Evolutionary conservation across 2,797 vertebrate species (phyloP).

Genomic region (Poecilia wingei): DNA sequence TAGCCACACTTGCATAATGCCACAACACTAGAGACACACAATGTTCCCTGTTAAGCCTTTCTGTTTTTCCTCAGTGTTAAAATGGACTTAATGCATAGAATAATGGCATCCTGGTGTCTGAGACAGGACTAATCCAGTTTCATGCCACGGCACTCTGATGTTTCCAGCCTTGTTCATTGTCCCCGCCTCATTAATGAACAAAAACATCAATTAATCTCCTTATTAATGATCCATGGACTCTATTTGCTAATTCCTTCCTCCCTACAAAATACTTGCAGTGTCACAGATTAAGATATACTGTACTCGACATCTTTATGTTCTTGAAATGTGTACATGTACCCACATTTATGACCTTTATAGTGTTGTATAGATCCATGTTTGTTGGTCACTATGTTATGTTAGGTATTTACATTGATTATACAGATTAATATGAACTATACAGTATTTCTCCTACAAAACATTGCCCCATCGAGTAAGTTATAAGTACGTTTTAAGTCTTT

Average conservation of each 20-base stretch:
- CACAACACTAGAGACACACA: constrained; percentile 36
- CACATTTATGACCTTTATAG: background rate
- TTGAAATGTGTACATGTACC: background rate
- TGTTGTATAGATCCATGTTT: background rate
- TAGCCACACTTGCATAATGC: background rate
- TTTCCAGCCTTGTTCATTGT: constrained; percentile 66
- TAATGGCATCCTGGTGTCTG: constrained; percentile 69
- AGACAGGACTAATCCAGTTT: constrained; percentile 81
- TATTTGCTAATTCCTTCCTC: constrained; percentile 55
- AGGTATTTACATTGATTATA: background rate
- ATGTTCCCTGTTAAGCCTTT: constrained; percentile 48
- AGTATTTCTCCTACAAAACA: background rate
- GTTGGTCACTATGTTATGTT: background rate
- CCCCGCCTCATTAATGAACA: constrained; percentile 74
- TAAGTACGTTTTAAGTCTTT: background rate
- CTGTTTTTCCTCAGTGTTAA: constrained; percentile 60
- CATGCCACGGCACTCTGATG: constrained; percentile 70
- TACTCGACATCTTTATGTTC: background rate
- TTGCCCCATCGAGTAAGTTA: no score
- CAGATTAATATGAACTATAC: background rate
- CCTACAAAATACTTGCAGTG: constrained; percentile 24
- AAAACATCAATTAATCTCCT: constrained; percentile 78
- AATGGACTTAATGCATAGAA: constrained; percentile 65
- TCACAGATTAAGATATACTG: constrained; percentile 37
- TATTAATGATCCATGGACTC: constrained; percentile 71